Evolutionary conservation across 92 coral and sea anemone species (phyloP).

Genomic region (Phenganax stokvisi): DNA sequence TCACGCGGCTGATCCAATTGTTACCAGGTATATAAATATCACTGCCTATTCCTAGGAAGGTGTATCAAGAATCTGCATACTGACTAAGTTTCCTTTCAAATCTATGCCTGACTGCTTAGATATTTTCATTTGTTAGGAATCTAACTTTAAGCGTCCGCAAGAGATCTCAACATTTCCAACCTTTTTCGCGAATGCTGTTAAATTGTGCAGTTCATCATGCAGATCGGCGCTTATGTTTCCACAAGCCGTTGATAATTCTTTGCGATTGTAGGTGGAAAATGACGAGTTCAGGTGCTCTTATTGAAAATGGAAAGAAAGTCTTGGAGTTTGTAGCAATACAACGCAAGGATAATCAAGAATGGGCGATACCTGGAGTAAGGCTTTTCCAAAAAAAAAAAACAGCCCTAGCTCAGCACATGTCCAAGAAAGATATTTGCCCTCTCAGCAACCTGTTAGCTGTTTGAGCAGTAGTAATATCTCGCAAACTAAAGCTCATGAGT

Average conservation of each 20-base stretch:
- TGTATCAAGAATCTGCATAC: too few species aligned
- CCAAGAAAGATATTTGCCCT: too few species aligned
- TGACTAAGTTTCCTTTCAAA: neutral
- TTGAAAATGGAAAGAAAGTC: slow-evolving; percentile 84
- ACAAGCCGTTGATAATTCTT: neutral
- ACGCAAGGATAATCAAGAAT: slow-evolving; percentile 85
- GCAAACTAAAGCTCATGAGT: too few species aligned
- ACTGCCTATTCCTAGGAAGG: neutral
- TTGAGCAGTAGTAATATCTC: too few species aligned
- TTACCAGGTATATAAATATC: slow-evolving; percentile 53
- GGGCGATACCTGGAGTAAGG: slow-evolving; percentile 99
- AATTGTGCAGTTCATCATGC: neutral
- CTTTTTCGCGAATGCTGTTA: neutral
- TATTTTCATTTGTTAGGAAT: neutral
- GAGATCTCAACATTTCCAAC: neutral
- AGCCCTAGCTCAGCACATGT: neutral
- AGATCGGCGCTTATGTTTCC: neutral
- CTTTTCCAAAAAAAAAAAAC: neutral
- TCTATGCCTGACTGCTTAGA: neutral
- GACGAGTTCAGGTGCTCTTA: slow-evolving; percentile 83
- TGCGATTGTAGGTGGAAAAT: slow-evolving; percentile 71
- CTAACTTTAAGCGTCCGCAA: neutral
- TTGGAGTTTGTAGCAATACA: slow-evolving; percentile 89
- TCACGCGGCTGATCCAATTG: slow-evolving; percentile 98
- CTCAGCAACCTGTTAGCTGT: too few species aligned